These are phyloP conservation scores for Mizuhopecten yessoensis DNA, from an alignment of 1,140 invertebrate genomes.

Conservation along the genomic window DNA sequence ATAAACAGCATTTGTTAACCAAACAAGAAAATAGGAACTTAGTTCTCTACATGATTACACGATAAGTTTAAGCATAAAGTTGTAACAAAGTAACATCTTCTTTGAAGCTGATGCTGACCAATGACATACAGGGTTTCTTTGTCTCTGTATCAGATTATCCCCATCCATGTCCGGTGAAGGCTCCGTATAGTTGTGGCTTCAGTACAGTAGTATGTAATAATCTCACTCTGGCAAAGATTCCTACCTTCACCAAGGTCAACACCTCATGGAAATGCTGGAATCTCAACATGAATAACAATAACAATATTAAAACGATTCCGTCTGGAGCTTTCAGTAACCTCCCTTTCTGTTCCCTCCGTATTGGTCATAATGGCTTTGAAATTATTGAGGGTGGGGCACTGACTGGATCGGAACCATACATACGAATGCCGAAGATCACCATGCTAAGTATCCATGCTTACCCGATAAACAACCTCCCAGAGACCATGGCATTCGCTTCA, in stretches of 20 bases:
- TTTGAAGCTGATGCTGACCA: neutral
- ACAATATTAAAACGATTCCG: constrained; percentile 1
- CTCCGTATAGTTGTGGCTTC: neutral
- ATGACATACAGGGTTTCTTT: neutral
- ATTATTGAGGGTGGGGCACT: neutral
- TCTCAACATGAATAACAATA: neutral
- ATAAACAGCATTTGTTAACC: too few species aligned
- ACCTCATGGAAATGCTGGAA: neutral
- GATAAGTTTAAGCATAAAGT: too few species aligned
- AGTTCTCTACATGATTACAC: too few species aligned
- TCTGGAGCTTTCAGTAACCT: neutral
- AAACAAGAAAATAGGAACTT: too few species aligned
- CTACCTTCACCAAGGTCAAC: constrained; percentile 9
- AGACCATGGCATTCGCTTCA: neutral
- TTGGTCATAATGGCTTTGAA: neutral
- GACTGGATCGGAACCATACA: neutral
- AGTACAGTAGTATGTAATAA: neutral
- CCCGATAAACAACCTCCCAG: neutral
- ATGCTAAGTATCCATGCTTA: neutral
- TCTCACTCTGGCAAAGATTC: neutral
- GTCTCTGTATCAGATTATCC: neutral
- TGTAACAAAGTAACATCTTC: too few species aligned
- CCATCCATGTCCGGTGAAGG: neutral
- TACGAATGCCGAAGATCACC: neutral
- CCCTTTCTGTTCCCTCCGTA: neutral